Evolutionary conservation across 2,797 vertebrate species (phyloP), one percentile per base, ranked within the genome.

Genomic region (Micromesistius poutassou): DNA sequence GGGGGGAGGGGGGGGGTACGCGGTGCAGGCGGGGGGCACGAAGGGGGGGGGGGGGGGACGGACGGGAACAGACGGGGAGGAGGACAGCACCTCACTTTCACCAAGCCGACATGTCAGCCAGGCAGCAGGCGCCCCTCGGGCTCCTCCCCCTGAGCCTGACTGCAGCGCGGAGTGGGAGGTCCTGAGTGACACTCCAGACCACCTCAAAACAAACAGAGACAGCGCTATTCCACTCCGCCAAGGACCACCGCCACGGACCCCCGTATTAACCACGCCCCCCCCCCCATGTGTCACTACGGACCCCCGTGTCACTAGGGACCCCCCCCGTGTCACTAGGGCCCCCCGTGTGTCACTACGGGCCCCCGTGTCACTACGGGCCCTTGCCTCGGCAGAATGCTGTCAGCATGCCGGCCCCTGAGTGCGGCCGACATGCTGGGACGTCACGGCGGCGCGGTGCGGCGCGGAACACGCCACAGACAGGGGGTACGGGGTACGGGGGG

Each of bases 91-190:
- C 81, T 79, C 81, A 85, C 81, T 85, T 76, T 86, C 80, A 85
- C 73, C 85, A 90, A 82, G 83, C 90, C 88, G 81, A 87, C 77
- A 80, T 78, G 77, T 77, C 50, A 91, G 86, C 90, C 82, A 87
- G 86, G 74, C 83, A 79, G 31, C 50, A 89, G 87, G 89, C 77
- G 81, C 84, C 86, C 74, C 79, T 90, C 84, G 85, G 77, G 84
- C 62, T 72, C n/a, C 14, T 13, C 42, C 46, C 16, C 22, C 22
- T 8, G n/a, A 62, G 50, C 50, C 50, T 62, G 7, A 12, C 50
- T 1, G 50, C 22, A 62, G 50, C 22, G 50, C 5, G 50, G 22
- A 62, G 50, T 1, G 2, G 16, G 22, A 50, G 4, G 19, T 19
- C 46, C 40, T 42, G 10, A 50, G 19, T 22, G 16, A 19, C 50